These are phyloP conservation scores for Acanthosepion esculentum DNA, from an alignment of 2,888 invertebrate species.

Conservation along the genomic window DNA sequence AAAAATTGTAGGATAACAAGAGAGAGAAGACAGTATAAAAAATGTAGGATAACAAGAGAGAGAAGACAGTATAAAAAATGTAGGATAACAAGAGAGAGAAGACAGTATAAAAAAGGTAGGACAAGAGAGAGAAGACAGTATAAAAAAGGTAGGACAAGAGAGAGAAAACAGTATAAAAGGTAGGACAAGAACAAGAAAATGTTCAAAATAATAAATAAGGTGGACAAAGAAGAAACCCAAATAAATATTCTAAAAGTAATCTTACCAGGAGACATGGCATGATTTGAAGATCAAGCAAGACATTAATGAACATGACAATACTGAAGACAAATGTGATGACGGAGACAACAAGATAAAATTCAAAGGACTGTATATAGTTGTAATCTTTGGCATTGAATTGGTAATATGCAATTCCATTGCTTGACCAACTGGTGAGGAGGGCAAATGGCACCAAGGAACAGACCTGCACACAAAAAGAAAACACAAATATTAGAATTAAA, in stretches of 20 bases:
- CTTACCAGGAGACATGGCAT: slow-evolving; percentile 51
- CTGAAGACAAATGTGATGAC: slow-evolving; percentile 53
- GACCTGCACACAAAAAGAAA: slow-evolving; percentile 51
- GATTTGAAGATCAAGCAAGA: slow-evolving; percentile 49
- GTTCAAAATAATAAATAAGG: background rate
- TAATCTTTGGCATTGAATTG: slow-evolving; percentile 55
- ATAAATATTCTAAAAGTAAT: background rate
- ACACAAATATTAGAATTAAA: background rate
- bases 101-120: no score
- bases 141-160: no score
- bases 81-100: no score
- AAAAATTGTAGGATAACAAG: background rate
- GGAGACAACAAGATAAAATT: slow-evolving; percentile 55
- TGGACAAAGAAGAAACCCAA: background rate
- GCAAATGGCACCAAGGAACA: slow-evolving; percentile 54
- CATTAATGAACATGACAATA: slow-evolving; percentile 50
- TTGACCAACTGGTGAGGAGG: slow-evolving; percentile 55
- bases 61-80: background rate
- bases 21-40: background rate
- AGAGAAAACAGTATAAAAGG: no score
- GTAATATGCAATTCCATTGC: slow-evolving; percentile 54
- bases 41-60: background rate
- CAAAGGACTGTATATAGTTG: slow-evolving; percentile 54
- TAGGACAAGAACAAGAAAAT: background rate
- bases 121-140: no score